Evolutionary conservation across 2,797 vertebrate genomes (phyloP).

Genomic region (Aplochiton taeniatus): DNA sequence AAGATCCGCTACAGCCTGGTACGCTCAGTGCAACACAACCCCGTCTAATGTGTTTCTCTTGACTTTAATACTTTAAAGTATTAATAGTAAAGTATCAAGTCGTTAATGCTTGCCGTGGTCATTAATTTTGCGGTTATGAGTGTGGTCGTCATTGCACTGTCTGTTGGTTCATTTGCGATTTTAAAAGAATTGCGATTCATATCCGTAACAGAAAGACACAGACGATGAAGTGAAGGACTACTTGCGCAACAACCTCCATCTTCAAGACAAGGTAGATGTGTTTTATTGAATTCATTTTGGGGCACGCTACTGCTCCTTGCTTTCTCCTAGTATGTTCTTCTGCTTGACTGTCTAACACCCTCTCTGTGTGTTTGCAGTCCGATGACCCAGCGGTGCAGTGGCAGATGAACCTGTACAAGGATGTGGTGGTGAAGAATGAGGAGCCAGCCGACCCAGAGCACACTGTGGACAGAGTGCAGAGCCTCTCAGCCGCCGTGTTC

Average conservation of each 20-base stretch:
- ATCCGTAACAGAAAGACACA: constrained; percentile 86
- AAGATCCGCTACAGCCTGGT: constrained; percentile 91
- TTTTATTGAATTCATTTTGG: not conserved
- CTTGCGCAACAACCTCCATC: constrained; percentile 89
- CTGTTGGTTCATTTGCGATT: no score
- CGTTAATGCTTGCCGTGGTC: not conserved
- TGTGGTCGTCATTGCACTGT: no score
- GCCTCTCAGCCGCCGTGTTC: constrained; percentile 93
- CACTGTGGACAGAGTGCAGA: constrained; percentile 89
- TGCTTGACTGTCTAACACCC: no score
- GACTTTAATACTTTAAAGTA: no score
- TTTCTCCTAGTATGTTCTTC: not conserved
- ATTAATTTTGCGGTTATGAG: not conserved
- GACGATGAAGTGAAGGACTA: constrained; percentile 97
- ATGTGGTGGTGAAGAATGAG: constrained; percentile 84
- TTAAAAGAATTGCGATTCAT: no score
- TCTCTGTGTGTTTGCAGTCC: constrained; percentile 70
- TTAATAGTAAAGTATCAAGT: no score
- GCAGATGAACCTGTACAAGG: constrained; percentile 96
- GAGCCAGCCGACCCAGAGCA: constrained; percentile 83
- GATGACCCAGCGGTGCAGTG: constrained; percentile 96
- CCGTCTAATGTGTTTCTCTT: not conserved
- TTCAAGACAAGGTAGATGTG: constrained; percentile 89
- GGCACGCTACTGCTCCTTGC: not conserved
- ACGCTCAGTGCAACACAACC: constrained; percentile 48